phyloP scores from a whole-genome alignment of 2,113 vertebrate genomes.

The Choloepus hoffmanni region DNA sequence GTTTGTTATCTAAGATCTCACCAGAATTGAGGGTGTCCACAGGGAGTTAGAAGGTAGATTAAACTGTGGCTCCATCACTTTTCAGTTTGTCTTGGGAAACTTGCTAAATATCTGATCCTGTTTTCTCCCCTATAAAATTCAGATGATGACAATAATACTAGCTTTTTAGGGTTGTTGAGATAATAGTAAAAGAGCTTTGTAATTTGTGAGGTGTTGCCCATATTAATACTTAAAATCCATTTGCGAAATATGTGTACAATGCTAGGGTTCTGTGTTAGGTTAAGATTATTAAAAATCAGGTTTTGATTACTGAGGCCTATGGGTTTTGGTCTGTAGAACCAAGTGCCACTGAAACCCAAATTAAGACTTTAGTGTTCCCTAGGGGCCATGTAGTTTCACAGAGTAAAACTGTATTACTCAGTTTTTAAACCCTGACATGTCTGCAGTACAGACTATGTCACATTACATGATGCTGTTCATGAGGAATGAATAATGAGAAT shows the following conservation, averaged over 20 bases:
- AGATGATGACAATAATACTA: background rate
- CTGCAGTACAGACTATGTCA: background rate
- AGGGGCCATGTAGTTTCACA: background rate
- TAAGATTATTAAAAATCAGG: background rate
- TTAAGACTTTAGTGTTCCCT: background rate
- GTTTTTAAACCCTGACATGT: background rate
- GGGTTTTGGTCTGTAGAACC: background rate
- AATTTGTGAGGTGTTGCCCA: constrained; percentile 3
- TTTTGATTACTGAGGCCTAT: background rate
- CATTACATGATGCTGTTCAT: background rate
- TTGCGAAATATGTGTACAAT: constrained; percentile 15
- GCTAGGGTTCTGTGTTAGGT: constrained; percentile 22
- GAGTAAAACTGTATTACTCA: background rate
- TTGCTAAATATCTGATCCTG: background rate
- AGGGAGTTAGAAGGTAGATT: background rate
- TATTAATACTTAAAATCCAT: constrained; percentile 5
- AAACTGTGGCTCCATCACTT: background rate
- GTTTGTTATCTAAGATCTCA: background rate
- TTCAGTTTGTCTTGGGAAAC: background rate
- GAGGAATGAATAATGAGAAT: background rate
- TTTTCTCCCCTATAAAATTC: constrained; percentile 30
- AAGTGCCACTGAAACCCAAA: background rate
- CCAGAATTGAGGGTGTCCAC: background rate
- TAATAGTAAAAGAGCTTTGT: background rate
- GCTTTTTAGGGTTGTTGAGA: constrained; percentile 26